Evolutionary conservation across 2,797 vertebrate species (phyloP), one percentile per base, ranked within the genome.

Genomic region (Octomys mimax): DNA sequence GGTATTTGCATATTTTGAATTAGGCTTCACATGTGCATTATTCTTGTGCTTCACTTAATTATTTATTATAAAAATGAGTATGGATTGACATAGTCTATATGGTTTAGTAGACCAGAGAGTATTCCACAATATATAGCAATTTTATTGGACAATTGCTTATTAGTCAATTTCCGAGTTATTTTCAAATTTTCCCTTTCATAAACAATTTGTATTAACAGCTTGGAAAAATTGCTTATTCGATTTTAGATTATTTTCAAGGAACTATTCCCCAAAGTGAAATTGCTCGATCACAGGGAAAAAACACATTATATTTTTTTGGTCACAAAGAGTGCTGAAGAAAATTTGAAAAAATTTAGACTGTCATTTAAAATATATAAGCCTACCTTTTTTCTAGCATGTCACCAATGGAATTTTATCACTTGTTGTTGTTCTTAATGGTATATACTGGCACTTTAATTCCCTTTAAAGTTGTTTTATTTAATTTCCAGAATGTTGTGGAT

Each of bases 221-320:
- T 94, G 66, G 28, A 94, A 80, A 94, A 97, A 95, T 89, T 84
- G 62, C 31, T 95, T 96, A 62, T 93, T 96, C 93, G 46, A 24
- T 89, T 92, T 94, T 92, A 89, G 42, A 92, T 94, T 93, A 54
- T 92, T 97, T 95, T 81, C 71, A 71, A 46, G 46, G 14, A 92
- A 49, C 52, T 89, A 91, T 96, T 95, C 61, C 61, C 70, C 62
- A 85, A 97, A 91, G 80, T 95, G 46, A 97, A 97, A 92, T 92
- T 94, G 94, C 57, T 94, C 84, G 59, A 83, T 87, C 66, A 95
- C 94, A 95, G 52, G 18, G 49, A 70, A 66, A 92, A 42, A 57
- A 66, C 36, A 52, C 14, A 39, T 75, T 88, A 61, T 81, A 71
- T 52, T n/a, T 21, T 93, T 96, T 96, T 92, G 49, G 54, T 89